Percentiles rank a stretch among this genome's conserved stretches.
phyloP scores from a whole-genome alignment of 1,140 invertebrate genomes.

The Drosophila melanogaster region DNA sequence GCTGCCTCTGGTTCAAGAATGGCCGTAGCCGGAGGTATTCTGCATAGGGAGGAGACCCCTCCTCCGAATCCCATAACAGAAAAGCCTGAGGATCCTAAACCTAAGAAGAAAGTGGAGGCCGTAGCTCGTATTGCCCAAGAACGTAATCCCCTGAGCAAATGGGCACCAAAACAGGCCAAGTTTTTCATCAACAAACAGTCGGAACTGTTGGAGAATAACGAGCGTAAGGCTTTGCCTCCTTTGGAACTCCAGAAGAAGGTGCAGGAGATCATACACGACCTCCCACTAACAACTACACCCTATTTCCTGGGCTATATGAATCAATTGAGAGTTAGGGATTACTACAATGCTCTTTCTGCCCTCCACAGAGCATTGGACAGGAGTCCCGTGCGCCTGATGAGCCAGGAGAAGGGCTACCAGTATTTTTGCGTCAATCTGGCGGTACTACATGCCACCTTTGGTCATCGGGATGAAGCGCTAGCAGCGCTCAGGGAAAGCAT shows the following conservation, averaged over 20 bases:
- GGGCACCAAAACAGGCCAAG: constrained; percentile 94
- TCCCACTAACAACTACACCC: constrained; percentile 93
- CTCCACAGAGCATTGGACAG: constrained; percentile 94
- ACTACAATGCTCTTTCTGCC: constrained; percentile 92
- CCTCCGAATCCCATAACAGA: constrained; percentile 1
- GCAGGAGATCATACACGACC: constrained; percentile 90
- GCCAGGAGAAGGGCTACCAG: constrained; percentile 87
- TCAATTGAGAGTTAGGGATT: constrained; percentile 93
- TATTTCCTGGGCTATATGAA: constrained; percentile 97
- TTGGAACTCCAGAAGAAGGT: constrained; percentile 91
- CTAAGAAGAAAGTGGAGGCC: constrained; percentile 16
- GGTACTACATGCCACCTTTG: constrained; percentile 93
- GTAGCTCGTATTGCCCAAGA: constrained; percentile 12
- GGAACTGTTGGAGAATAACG: constrained; percentile 91
- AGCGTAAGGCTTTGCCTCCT: constrained; percentile 91
- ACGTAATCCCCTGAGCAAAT: constrained; percentile 86
- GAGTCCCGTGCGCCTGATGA: constrained; percentile 86
- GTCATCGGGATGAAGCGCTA: constrained; percentile 92
- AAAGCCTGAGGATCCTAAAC: not conserved
- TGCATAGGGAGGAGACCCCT: constrained; percentile 43
- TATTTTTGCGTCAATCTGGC: constrained; percentile 96
- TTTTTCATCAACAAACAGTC: constrained; percentile 94
- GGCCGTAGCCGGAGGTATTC: constrained; percentile 48
- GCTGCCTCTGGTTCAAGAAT: constrained; percentile 59
- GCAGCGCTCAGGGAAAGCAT: constrained; percentile 93